Evolutionary conservation across 2,888 invertebrate genomes (phyloP), one percentile per base, ranked within the genome.

Genomic region (Parnassius orleans): DNA sequence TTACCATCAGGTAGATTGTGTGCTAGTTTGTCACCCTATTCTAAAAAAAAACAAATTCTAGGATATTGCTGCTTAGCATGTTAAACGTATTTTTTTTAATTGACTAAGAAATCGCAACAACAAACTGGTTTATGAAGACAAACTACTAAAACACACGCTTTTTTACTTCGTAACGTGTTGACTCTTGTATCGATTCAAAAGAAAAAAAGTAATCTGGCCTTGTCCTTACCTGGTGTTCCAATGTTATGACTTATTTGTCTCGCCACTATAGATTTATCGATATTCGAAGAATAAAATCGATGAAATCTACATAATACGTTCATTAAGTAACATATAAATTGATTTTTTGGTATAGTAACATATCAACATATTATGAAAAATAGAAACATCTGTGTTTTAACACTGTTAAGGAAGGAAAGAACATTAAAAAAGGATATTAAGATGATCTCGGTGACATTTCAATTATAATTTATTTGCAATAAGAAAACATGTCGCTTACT

Each of bases 181-280:
- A 78, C 78, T 79, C 81, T 75, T 80, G 81, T 81, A 72, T 77
- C 73, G 75, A 74, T 76, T 69, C 65, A 63, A 66, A 72, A 69
- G 69, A 73, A 80, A 79, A 81, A 78, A 46, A 46, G 79, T 68
- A 72, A 66, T 55, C 61, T 71, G 79, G 80, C 79, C 80, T 82
- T 81, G 87, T 81, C 84, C 84, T 85, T 81, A 80, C 81, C 78
- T 67, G 79, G 70, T 78, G 72, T 74, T 70, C 79, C 83, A 87
- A 89, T 87, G 86, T 90, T 90, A 88, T 88, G 90, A 90, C 90
- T 88, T 89, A 88, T 88, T 87, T 86, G 89, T 87, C 89, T 86
- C 84, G 81, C 72, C 71, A 74, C 69, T 69, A 67, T 73, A 83
- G 86, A 89, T 89, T 89, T 89, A 90, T 90, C 74, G 86, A 71